Evolutionary conservation across 2,888 invertebrate genomes (phyloP).

Genomic region (Megaustenia siamemsis): DNA sequence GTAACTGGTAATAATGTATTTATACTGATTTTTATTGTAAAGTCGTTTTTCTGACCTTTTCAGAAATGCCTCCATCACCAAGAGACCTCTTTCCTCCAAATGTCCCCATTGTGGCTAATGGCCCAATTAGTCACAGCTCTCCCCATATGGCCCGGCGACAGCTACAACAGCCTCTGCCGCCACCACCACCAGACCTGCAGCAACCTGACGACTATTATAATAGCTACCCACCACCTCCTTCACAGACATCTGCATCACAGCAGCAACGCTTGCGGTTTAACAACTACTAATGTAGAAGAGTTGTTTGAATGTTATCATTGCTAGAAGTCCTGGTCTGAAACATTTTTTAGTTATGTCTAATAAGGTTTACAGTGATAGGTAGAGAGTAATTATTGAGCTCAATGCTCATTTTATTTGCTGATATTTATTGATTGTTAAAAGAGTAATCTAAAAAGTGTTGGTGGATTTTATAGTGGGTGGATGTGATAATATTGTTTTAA

Average conservation of each 20-base stretch:
- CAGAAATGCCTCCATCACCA: slow-evolving; percentile 65
- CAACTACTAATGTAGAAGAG: slow-evolving; percentile 33
- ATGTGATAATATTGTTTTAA: no score
- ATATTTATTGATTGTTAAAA: no score
- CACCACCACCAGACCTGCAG: slow-evolving; percentile 62
- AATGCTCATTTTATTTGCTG: no score
- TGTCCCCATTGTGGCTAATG: slow-evolving; percentile 67
- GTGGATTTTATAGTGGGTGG: no score
- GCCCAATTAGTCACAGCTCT: slow-evolving; percentile 77
- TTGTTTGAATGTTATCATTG: background rate
- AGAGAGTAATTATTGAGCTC: no score
- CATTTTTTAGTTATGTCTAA: no score
- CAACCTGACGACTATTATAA: slow-evolving; percentile 57
- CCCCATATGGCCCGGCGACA: slow-evolving; percentile 74
- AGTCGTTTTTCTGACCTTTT: slow-evolving; percentile 9
- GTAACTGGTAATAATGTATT: background rate
- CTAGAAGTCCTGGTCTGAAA: no score
- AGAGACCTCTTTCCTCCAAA: slow-evolving; percentile 52
- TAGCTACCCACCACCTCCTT: slow-evolving; percentile 51
- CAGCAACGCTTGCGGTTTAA: slow-evolving; percentile 49
- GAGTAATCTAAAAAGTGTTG: no score
- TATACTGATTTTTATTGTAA: no score
- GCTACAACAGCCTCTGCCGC: slow-evolving; percentile 56
- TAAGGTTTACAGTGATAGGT: no score
- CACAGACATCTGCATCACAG: slow-evolving; percentile 8